These are phyloP conservation scores for Eremobia ochroleuca DNA, from an alignment of 2,888 invertebrate genomes.

Conservation along the genomic window DNA sequence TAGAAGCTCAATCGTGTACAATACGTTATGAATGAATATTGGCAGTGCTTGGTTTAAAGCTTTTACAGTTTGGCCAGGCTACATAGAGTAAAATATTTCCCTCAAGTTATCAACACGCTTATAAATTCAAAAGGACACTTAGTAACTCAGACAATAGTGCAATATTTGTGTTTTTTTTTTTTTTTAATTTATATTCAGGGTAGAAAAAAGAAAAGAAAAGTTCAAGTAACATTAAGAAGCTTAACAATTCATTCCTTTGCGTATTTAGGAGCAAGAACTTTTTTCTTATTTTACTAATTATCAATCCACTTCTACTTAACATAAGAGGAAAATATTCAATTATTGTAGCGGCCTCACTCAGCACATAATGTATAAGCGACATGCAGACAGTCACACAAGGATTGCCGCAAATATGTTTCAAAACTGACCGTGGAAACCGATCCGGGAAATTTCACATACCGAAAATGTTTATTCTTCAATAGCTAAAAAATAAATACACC, in stretches of 20 bases:
- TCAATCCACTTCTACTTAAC: not conserved
- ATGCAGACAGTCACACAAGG: slow-evolving; percentile 86
- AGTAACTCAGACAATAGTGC: not conserved
- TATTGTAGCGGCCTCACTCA: slow-evolving; percentile 45
- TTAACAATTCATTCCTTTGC: not conserved
- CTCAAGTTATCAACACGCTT: not conserved
- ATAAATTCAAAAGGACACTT: not conserved
- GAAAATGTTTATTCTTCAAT: slow-evolving; percentile 91
- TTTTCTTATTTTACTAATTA: not conserved
- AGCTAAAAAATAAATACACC: slow-evolving; percentile 90
- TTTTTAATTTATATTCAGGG: not conserved
- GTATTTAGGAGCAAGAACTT: not conserved
- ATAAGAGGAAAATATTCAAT: slow-evolving; percentile 43
- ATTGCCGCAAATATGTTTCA: slow-evolving; percentile 81
- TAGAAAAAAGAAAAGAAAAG: not conserved
- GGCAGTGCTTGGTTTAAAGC: slow-evolving; percentile 78
- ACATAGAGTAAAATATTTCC: slow-evolving; percentile 41
- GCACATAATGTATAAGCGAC: slow-evolving; percentile 79
- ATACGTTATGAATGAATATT: slow-evolving; percentile 83
- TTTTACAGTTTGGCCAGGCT: slow-evolving; percentile 64
- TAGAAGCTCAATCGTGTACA: slow-evolving; percentile 60
- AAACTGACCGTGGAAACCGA: slow-evolving; percentile 90
- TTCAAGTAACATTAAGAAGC: not conserved
- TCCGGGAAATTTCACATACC: slow-evolving; percentile 91
- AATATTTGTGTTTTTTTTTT: not conserved